Evolutionary conservation across 64 coral and sea anemone species (phyloP), one percentile per base, ranked within the genome.

Genomic region (Pocillopora damicornis): DNA sequence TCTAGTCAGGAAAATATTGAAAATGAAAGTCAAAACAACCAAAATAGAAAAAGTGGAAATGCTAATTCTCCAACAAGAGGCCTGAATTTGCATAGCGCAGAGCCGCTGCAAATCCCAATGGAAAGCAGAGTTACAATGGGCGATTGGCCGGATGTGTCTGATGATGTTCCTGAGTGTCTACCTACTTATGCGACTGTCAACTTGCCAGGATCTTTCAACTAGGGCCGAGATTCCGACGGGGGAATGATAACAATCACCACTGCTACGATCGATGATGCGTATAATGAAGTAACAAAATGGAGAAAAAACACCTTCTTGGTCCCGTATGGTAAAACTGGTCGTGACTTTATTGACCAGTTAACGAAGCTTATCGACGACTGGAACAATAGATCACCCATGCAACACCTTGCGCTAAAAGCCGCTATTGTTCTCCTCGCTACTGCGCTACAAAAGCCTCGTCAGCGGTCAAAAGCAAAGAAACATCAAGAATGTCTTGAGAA

Each of bases 281-380:
- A 88, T 75, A 75, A 87, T 61, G 69, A 77, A 34, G 59, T 87
- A 4, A 75, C 38, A 0, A 16, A 8, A 42, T 87, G 85, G 85
- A 9, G 69, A 22, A 87, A 87, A 75, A 87, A 62, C 15, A 57
- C 62, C 18, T 87, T 87, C 75, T 75, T 59, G 75, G 22, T 7
- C 69, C 69, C n/a, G 10, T 15, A 58, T 68, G 75, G 2, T 87
- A 30, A 30, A 30, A 30, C 30, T 30, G 30, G 30, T 30, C 30
- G 0, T 30, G 30, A 30, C 30, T 30, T 75, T 18, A 75, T 87
- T 59, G 85, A 87, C 26, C 69, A 75, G 68, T 2, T 87, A 5
- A 87, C 69, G 23, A 74, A 45, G 72, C 85, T 75, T 45, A 51
- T 87, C 0, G 26, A 75, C 10, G 85, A 87, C 20, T 75, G 25